These are phyloP conservation scores for Stegastes partitus DNA, from an alignment of 2,113 vertebrate genomes.

Conservation along the genomic window DNA sequence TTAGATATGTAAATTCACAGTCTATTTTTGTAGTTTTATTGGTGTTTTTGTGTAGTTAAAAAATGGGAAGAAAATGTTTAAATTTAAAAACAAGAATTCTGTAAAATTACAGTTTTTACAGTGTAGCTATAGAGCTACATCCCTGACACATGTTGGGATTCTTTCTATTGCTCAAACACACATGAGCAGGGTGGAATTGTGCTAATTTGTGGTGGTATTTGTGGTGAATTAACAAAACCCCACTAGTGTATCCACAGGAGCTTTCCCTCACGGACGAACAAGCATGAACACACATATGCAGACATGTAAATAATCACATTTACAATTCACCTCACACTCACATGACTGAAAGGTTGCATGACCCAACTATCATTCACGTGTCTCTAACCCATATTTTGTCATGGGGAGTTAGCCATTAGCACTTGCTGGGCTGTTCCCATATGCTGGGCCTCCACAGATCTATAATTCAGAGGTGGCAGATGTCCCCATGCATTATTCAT, in stretches of 20 bases:
- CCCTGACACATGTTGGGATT: slow-evolving; percentile 3
- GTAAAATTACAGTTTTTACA: too few relatives aligned
- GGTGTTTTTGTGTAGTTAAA: too few relatives aligned
- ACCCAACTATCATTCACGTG: slow-evolving; percentile 69
- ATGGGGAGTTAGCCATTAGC: slow-evolving; percentile 81
- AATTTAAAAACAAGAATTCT: too few relatives aligned
- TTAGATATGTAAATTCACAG: too few relatives aligned
- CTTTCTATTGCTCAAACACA: slow-evolving; percentile 6
- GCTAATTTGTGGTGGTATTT: slow-evolving; percentile 34
- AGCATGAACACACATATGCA: not conserved
- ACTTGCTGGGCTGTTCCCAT: slow-evolving; percentile 81
- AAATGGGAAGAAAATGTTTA: too few relatives aligned
- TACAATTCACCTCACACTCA: slow-evolving; percentile 52
- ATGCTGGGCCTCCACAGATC: slow-evolving; percentile 84
- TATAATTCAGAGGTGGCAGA: slow-evolving; percentile 88
- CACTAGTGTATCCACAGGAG: not conserved
- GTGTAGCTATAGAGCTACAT: slow-evolving; percentile 3
- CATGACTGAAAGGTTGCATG: slow-evolving; percentile 63
- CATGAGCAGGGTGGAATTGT: slow-evolving; percentile 15
- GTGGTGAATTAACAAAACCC: slow-evolving; percentile 16
- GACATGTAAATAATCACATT: slow-evolving; percentile 65
- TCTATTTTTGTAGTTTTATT: too few relatives aligned
- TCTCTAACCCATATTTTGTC: slow-evolving; percentile 81
- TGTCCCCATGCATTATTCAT: slow-evolving; percentile 87
- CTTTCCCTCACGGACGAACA: slow-evolving; percentile 10